These are phyloP conservation scores for Scaptomyza graminum DNA, from an alignment of 1,140 invertebrate genomes.

Conservation along the genomic window DNA sequence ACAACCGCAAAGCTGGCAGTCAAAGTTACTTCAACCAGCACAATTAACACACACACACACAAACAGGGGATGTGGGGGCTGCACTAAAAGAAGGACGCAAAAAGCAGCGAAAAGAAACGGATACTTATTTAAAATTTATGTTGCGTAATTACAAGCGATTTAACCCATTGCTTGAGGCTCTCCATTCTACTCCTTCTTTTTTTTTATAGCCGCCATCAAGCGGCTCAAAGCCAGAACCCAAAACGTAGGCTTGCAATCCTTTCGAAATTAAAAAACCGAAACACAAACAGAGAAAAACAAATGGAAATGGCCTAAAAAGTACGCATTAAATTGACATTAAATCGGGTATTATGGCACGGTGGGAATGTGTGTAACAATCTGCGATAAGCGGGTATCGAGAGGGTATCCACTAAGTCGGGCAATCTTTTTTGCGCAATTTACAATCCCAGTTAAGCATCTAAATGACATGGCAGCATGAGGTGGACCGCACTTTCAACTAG, in stretches of 20 bases:
- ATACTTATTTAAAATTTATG: constrained; percentile 83
- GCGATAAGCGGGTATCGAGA: too few species aligned
- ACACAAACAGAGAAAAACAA: constrained; percentile 55
- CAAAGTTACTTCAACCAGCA: constrained; percentile 49
- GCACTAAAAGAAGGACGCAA: constrained; percentile 54
- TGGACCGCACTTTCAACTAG: constrained; percentile 50
- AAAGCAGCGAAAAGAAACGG: constrained; percentile 78
- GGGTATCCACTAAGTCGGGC: neutral
- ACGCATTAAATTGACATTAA: neutral
- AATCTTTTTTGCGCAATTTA: neutral
- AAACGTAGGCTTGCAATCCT: constrained; percentile 43
- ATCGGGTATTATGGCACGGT: too few species aligned
- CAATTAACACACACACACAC: constrained; percentile 68
- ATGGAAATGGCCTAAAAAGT: constrained; percentile 47
- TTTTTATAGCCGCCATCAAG: neutral
- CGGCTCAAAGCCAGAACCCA: constrained; percentile 13
- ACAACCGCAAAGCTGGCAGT: constrained; percentile 42
- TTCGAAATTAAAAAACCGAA: constrained; percentile 51
- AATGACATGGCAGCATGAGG: constrained; percentile 37
- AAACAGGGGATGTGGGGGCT: constrained; percentile 31
- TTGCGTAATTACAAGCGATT: constrained; percentile 82
- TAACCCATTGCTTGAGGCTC: constrained; percentile 64
- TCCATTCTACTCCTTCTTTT: neutral
- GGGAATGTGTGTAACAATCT: too few species aligned
- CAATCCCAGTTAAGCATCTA: constrained; percentile 38